These are phyloP conservation scores for Eupithecia insigniata DNA, from an alignment of 2,888 invertebrate species.

Conservation along the genomic window DNA sequence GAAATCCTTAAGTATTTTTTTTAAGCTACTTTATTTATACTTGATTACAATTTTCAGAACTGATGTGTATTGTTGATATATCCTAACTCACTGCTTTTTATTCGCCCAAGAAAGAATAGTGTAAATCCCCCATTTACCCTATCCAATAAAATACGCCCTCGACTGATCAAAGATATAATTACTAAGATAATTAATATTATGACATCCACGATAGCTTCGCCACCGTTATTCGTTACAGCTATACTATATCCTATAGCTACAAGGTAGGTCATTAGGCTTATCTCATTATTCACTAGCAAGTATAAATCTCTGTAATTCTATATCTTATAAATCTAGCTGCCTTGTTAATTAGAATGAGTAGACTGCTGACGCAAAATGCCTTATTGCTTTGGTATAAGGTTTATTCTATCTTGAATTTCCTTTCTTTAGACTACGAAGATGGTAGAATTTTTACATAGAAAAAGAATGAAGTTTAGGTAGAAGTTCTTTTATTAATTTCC, in stretches of 20 bases:
- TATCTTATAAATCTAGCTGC: constrained; percentile 79
- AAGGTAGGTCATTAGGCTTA: constrained; percentile 67
- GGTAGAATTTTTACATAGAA: background rate
- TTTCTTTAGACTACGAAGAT: background rate
- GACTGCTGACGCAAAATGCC: constrained; percentile 43
- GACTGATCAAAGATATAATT: background rate
- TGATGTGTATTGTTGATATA: background rate
- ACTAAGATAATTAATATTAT: constrained; percentile 1
- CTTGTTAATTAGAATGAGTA: constrained; percentile 79
- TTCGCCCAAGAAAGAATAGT: background rate
- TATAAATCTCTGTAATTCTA: constrained; percentile 81
- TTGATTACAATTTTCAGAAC: background rate
- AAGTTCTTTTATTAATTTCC: background rate
- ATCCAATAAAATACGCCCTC: background rate
- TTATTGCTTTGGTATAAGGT: constrained; percentile 18
- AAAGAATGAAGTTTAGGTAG: background rate
- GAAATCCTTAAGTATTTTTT: background rate
- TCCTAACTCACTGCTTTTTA: background rate
- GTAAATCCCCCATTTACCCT: background rate
- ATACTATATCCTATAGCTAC: background rate
- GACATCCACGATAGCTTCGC: background rate
- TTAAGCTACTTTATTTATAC: background rate
- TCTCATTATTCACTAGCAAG: constrained; percentile 77
- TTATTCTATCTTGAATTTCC: background rate
- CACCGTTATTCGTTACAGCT: constrained; percentile 7